Conservation (phyloP, 2,888 invertebrate species). For the Lasioglossum marginatum region DNA sequence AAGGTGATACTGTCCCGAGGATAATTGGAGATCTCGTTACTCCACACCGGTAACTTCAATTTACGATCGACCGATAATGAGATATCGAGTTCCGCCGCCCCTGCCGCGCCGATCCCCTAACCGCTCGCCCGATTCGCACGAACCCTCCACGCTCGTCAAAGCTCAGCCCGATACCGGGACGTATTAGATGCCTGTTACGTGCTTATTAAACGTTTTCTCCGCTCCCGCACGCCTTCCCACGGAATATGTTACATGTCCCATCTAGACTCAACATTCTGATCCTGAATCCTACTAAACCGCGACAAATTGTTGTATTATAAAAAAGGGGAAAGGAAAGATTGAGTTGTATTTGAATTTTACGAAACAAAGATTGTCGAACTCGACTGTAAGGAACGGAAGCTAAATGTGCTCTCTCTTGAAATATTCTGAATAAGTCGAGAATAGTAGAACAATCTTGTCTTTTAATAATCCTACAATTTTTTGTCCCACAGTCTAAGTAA, state of each 20-base stretch:
- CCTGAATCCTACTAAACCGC: background rate
- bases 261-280: background rate
- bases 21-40: slow-evolving; percentile 80
- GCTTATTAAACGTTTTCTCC: slow-evolving; percentile 56
- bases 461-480: background rate
- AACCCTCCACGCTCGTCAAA: slow-evolving; percentile 50
- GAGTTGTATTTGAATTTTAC: no score
- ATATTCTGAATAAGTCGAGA: background rate
- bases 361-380: no score
- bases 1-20: slow-evolving; percentile 67
- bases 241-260: background rate
- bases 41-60: slow-evolving; percentile 72
- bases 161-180: slow-evolving; percentile 45
- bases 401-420: no score
- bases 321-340: no score
- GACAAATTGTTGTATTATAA: background rate
- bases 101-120: slow-evolving; percentile 22
- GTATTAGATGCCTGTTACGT: slow-evolving; percentile 56
- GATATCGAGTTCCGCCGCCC: slow-evolving; percentile 69
- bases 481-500: no score
- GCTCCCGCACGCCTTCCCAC: background rate
- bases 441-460: background rate
- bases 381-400: no score
- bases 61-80: slow-evolving; percentile 74
- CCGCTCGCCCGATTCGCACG: slow-evolving; percentile 10